Conservation (phyloP, 2,113 vertebrate species). For the Bos javanicus region DNA sequence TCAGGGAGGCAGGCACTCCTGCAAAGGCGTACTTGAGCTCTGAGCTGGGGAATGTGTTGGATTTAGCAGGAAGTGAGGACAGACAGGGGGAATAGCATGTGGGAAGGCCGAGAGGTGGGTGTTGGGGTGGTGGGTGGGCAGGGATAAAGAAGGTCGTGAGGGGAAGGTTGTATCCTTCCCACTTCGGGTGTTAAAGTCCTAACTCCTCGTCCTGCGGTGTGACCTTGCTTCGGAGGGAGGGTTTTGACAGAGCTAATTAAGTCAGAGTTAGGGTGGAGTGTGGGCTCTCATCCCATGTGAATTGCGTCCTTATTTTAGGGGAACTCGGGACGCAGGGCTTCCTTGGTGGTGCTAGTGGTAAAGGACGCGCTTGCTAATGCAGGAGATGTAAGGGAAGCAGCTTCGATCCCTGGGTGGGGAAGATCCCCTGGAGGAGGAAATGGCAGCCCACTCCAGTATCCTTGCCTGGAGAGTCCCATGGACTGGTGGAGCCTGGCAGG, state of each 20-base stretch:
- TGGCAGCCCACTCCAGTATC: background rate
- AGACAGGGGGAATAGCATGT: background rate
- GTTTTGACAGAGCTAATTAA: background rate
- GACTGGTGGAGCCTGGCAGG: background rate
- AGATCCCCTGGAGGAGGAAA: background rate
- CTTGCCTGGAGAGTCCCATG: background rate
- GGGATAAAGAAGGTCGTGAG: background rate
- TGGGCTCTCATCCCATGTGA: background rate
- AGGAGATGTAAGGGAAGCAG: background rate
- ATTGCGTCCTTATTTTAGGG: background rate
- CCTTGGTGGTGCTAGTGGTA: background rate
- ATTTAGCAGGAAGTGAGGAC: background rate
- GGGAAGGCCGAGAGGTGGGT: background rate
- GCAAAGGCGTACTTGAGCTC: background rate
- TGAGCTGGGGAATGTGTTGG: background rate
- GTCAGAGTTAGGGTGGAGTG: too few species aligned
- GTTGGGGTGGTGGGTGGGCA: background rate
- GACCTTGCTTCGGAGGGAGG: background rate
- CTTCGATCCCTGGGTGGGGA: accelerated
- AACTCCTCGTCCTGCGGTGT: too few species aligned
- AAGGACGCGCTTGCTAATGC: background rate
- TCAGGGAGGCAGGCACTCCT: background rate
- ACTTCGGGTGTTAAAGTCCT: accelerated
- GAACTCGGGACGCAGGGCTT: background rate
- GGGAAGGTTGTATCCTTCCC: background rate